Percentiles rank a stretch among this genome's conserved stretches.
These are phyloP conservation scores for Argyrosomus regius DNA, from an alignment of 2,797 vertebrate species.

Conservation along the genomic window DNA sequence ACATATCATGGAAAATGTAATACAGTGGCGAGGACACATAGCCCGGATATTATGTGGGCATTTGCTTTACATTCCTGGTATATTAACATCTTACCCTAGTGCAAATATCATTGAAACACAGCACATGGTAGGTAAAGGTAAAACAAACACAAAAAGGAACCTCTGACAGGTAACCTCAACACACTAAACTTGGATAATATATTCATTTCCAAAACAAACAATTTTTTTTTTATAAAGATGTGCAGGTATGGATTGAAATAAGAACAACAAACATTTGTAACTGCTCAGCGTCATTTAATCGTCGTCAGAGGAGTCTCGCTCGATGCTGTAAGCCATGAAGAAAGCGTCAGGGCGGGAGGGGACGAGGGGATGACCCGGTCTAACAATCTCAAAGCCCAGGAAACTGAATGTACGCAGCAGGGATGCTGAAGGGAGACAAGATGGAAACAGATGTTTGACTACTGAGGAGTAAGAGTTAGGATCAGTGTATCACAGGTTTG, in stretches of 20 bases:
- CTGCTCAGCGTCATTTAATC: constrained; percentile 85
- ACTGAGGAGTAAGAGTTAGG: neutral
- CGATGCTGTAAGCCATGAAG: constrained; percentile 99
- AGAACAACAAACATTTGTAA: constrained; percentile 58
- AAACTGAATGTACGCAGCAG: constrained; percentile 98
- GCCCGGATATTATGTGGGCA: constrained; percentile 62
- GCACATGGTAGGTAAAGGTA: constrained; percentile 68
- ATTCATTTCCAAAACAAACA: constrained; percentile 60
- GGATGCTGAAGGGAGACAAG: constrained; percentile 84
- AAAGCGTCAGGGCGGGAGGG: constrained; percentile 97
- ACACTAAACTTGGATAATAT: constrained; percentile 64
- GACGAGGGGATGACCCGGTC: constrained; percentile 98
- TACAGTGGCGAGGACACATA: constrained; percentile 68
- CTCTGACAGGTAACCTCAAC: constrained; percentile 66
- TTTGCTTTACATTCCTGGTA: constrained; percentile 78
- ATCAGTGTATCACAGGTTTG: neutral
- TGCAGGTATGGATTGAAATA: constrained; percentile 51
- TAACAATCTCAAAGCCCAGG: constrained; percentile 99
- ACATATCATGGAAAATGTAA: constrained; percentile 66
- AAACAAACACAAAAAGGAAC: constrained; percentile 49
- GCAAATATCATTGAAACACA: constrained; percentile 79
- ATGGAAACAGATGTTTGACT: neutral
- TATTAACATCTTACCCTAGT: constrained; percentile 79
- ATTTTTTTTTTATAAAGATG: constrained; percentile 33
- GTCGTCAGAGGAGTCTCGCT: constrained; percentile 94